Percentiles rank a stretch among this genome's conserved stretches.
Evolutionary conservation across 2,113 vertebrate species (phyloP).

Genomic region (Narcine bancroftii): DNA sequence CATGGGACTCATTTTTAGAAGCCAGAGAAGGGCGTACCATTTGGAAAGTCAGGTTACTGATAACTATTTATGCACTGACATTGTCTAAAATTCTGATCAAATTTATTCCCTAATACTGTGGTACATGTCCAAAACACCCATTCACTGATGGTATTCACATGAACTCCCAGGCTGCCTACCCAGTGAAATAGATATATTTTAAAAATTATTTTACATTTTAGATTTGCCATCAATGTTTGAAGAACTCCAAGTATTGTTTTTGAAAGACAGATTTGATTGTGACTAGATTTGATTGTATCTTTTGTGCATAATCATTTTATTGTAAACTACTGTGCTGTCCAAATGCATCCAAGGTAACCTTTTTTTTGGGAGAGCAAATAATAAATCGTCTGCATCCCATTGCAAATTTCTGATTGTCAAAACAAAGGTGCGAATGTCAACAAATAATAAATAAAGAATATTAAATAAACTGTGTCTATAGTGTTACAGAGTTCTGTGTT

Average conservation of each 20-base stretch:
- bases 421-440: not conserved
- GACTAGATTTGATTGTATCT: not conserved
- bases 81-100: conserved; percentile 21
- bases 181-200: not conserved
- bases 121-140: not conserved
- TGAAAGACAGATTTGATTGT: not conserved
- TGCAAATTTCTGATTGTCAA: not conserved
- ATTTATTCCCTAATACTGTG: not conserved
- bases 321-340: not conserved
- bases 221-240: not conserved
- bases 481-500: too few relatives aligned
- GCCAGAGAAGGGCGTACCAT: not conserved
- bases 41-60: not conserved
- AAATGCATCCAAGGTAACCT: not conserved
- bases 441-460: not conserved
- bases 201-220: not conserved
- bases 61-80: not conserved
- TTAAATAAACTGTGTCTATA: not conserved
- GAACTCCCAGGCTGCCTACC: not conserved
- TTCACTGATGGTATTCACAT: not conserved
- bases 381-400: not conserved
- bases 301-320: not conserved
- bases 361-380: not conserved
- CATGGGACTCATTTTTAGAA: not conserved
- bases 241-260: not conserved